Percentiles rank a stretch among this genome's conserved stretches.
These are phyloP conservation scores for Apogon talboti DNA, from an alignment of 2,797 vertebrate species.

Conservation along the genomic window DNA sequence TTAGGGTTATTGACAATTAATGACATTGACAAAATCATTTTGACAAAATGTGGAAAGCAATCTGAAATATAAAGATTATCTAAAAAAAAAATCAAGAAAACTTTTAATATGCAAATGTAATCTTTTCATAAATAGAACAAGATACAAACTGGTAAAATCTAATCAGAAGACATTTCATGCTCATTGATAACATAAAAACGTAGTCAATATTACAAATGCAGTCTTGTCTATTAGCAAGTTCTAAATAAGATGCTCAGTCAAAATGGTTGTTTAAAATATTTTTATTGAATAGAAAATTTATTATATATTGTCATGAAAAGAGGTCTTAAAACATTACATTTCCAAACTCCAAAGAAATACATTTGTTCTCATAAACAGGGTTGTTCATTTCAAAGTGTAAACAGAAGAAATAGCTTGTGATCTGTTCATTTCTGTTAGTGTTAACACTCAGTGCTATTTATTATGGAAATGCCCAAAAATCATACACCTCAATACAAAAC, in stretches of 20 bases:
- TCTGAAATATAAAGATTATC: no score
- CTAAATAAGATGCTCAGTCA: neutral
- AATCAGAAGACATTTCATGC: neutral
- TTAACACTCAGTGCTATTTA: constrained; percentile 59
- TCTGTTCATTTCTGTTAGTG: constrained; percentile 50
- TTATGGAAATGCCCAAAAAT: constrained; percentile 52
- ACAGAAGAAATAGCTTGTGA: constrained; percentile 71
- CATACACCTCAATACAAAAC: constrained; percentile 27
- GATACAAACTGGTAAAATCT: no score
- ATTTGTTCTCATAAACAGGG: constrained; percentile 56
- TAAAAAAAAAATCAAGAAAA: no score
- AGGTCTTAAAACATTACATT: constrained; percentile 34
- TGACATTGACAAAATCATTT: no score
- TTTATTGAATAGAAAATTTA: constrained; percentile 73
- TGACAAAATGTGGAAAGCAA: no score
- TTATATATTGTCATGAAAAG: constrained; percentile 36
- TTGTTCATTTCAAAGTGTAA: constrained; percentile 74
- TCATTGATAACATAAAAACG: neutral
- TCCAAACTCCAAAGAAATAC: constrained; percentile 27
- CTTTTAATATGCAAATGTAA: no score
- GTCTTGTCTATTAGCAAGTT: neutral
- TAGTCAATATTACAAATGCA: no score
- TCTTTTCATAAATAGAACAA: no score
- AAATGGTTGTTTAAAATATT: constrained; percentile 49
- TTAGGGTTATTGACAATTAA: no score